A percentile compares a stretch with the other conserved stretches of the same genome.
Evolutionary conservation across 2,888 invertebrate genomes (phyloP).

Genomic region (Anoplius nigerrimus): DNA sequence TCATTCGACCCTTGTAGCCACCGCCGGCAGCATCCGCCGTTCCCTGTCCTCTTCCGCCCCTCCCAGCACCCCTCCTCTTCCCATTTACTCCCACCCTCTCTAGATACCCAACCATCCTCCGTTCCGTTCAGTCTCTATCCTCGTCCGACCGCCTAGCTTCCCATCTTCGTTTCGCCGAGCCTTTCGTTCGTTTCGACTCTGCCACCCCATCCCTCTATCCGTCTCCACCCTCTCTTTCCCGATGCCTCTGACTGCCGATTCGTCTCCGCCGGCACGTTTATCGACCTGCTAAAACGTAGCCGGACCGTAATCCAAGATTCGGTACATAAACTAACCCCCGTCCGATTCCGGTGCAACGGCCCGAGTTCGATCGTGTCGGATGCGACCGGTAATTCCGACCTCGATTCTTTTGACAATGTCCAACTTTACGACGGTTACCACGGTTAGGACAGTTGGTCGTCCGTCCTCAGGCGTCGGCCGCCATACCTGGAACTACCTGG

Average conservation of each 20-base stretch:
- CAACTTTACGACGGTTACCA: no score
- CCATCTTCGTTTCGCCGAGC: not conserved
- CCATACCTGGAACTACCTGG: no score
- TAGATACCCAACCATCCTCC: not conserved
- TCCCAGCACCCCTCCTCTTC: not conserved
- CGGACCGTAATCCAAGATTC: constrained; percentile 12
- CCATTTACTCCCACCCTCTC: not conserved
- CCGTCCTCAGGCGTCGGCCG: no score
- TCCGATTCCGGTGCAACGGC: no score
- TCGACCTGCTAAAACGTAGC: constrained; percentile 32
- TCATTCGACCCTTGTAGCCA: constrained; percentile 49
- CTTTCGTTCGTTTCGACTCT: constrained; percentile 3
- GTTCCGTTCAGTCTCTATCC: constrained; percentile 4
- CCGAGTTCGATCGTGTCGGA: no score
- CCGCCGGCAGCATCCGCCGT: constrained; percentile 25
- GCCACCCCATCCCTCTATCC: constrained; percentile 7
- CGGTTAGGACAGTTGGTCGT: no score
- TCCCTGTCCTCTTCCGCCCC: not conserved
- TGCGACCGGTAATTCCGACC: no score
- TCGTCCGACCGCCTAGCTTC: not conserved
- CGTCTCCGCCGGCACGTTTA: constrained; percentile 32
- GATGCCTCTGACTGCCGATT: constrained; percentile 42
- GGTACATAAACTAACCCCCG: no score
- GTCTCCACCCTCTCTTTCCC: constrained; percentile 12
- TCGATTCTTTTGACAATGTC: no score